Conservation (phyloP, 2,888 invertebrate species). For the Lepetodrilus schrolli region DNA sequence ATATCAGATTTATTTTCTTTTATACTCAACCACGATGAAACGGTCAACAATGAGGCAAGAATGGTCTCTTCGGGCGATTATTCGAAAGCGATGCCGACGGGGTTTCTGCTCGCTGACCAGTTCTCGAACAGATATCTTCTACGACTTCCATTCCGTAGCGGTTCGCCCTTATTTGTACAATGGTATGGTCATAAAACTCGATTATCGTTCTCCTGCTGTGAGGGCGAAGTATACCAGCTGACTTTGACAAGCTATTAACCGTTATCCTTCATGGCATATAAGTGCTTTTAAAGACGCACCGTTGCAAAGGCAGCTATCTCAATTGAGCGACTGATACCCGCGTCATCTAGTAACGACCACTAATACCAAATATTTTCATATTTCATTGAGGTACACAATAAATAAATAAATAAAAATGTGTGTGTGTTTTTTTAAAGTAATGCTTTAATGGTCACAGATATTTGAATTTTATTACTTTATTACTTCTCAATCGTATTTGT, state of each 20-base stretch:
- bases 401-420: too few species aligned
- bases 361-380: neutral
- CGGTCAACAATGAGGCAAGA: neutral
- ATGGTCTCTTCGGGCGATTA: neutral
- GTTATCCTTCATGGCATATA: neutral
- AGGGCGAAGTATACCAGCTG: neutral
- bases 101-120: neutral
- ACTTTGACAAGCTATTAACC: constrained; percentile 10
- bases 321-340: neutral
- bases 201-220: neutral
- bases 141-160: neutral
- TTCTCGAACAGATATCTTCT: constrained; percentile 4
- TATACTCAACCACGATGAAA: constrained; percentile 14
- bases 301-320: neutral
- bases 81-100: neutral
- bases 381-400: neutral
- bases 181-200: constrained; percentile 23
- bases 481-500: constrained; percentile 1
- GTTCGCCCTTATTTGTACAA: neutral
- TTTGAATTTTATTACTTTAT: constrained; percentile 21
- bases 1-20: constrained; percentile 24
- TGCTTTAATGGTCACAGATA: constrained; percentile 16
- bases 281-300: neutral
- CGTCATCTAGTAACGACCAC: neutral
- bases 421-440: neutral